Evolutionary conservation across 2,888 invertebrate genomes (phyloP), one percentile per base, ranked within the genome.

Genomic region (Drosophila pullipes): DNA sequence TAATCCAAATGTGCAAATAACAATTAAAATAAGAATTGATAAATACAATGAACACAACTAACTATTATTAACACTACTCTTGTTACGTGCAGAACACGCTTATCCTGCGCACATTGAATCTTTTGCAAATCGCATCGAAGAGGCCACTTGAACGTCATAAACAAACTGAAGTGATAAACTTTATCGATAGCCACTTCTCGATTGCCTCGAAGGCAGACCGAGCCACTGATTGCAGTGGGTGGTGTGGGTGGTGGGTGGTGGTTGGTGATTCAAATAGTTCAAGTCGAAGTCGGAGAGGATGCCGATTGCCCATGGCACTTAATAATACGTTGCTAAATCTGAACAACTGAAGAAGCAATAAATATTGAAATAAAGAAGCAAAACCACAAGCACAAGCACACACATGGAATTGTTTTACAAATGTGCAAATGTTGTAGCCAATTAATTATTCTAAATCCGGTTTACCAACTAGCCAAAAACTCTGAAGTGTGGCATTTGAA

Each of bases 401-500:
- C 35, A 31, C 4, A 41, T 54, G 31, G 49, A 22, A 73, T 67
- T 73, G 78, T 72, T 74, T 68, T 76, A 81, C 72, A 81, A 59
- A 83, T 76, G 75, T 81, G 71, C 65, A 88, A 85, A 85, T 90
- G 64, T 44, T 89, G 79, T 60, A 83, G 88, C 85, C 90, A 91
- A 88, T 91, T 91, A 88, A 91, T 91, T 87, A 74, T 83, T 87
- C 74, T 77, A 85, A 88, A 85, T 83, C 71, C 78, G 70, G 74
- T 78, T 89, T 73, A 67, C 69, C 74, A 74, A 53, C 52, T 76
- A 50, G 62, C 60, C 68, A 63, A 67, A 57, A 59, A 76, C 59
- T 69, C 62, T 78, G 66, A 65, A 82, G 72, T 76, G 67, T 80
- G 65, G 70, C 63, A 80, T 80, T 87, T 62, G 67, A 82, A 69